A percentile compares a stretch with the other conserved stretches of the same genome.
phyloP scores from a whole-genome alignment of 2,113 vertebrate species.

The Triplophysa dalaica region DNA sequence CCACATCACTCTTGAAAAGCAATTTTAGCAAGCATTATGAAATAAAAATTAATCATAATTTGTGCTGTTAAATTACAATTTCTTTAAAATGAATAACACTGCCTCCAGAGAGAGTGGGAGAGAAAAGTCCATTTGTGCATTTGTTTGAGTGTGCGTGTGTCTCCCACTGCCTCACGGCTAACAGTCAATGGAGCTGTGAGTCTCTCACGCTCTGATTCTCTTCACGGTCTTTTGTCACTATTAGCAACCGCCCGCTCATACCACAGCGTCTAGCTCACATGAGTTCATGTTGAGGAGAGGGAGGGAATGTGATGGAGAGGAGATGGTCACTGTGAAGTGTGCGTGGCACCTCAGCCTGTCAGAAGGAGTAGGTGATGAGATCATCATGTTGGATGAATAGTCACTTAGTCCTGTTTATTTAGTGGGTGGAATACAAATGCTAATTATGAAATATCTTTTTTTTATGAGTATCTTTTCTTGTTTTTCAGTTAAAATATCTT shows the following conservation, averaged over 20 bases:
- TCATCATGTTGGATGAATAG: neutral
- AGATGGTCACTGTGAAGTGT: slow-evolving; percentile 24
- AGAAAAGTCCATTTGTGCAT: slow-evolving; percentile 4
- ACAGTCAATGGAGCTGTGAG: slow-evolving; percentile 26
- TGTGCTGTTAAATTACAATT: neutral
- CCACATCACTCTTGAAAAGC: too few species aligned
- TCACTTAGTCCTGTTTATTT: neutral
- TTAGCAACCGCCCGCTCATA: slow-evolving; percentile 71
- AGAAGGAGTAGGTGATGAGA: neutral
- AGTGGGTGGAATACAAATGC: neutral
- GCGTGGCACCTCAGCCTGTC: slow-evolving; percentile 4
- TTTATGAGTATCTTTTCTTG: too few species aligned
- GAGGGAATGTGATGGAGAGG: slow-evolving; percentile 22
- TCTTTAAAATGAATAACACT: neutral
- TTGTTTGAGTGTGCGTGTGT: slow-evolving; percentile 22
- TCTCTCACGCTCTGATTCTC: slow-evolving; percentile 45
- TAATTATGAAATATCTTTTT: too few species aligned
- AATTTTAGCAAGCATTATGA: neutral
- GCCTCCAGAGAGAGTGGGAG: neutral
- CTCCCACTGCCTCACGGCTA: slow-evolving; percentile 34
- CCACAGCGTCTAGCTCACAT: slow-evolving; percentile 56
- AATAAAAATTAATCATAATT: neutral
- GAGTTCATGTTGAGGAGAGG: slow-evolving; percentile 41
- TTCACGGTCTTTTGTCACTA: slow-evolving; percentile 69
- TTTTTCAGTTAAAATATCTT: too few species aligned